Evolutionary conservation across 2,797 vertebrate genomes (phyloP), one percentile per base, ranked within the genome.

Genomic region (Danio jaintianensis): DNA sequence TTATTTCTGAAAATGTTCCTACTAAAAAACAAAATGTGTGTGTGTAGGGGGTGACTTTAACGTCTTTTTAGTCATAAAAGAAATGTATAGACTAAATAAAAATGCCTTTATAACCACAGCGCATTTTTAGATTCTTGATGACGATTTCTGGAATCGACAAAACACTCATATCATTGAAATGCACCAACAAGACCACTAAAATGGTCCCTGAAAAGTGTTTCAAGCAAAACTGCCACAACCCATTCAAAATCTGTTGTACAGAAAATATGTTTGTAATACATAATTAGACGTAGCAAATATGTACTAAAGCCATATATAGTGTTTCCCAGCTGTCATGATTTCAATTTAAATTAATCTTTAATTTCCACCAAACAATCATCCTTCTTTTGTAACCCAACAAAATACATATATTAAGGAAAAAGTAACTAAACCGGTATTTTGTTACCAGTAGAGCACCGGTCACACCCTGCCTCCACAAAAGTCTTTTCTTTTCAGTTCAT

Each of bases 181-280:
- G 4, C 22, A 66, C 12, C 38, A 9, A 18, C 15, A 69, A 52
- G 22, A 52, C 22, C 22, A 36, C 8, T 50, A 29, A 52, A 67
- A 67, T 7, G 4, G 9, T 38, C 9, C 47, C 67, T 69, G 5
- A 69, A 69, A 61, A 69, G 29, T 7, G 9, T 69, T 40, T 18
- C 38, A 69, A 36, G 48, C 48, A 40, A 48, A 42, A 71, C n/a
- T 55, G n/a, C 72, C 22, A 52, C 11, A 20, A 40, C 36, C 29
- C 18, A 55, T 76, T 55, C 29, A 7, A 12, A 12, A 40, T 43
- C 8, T 29, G 50, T 53, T 45, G 61, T 76, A 36, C n/a, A 53
- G 74, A 55, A 76, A 55, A 62, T 38, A 52, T 38, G 45, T 10
- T 69, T 8, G 52, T 69, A 69, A 38, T 38, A 15, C 67, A 69